phyloP scores from a whole-genome alignment of 2,113 vertebrate genomes.

The Mirza zaza region DNA sequence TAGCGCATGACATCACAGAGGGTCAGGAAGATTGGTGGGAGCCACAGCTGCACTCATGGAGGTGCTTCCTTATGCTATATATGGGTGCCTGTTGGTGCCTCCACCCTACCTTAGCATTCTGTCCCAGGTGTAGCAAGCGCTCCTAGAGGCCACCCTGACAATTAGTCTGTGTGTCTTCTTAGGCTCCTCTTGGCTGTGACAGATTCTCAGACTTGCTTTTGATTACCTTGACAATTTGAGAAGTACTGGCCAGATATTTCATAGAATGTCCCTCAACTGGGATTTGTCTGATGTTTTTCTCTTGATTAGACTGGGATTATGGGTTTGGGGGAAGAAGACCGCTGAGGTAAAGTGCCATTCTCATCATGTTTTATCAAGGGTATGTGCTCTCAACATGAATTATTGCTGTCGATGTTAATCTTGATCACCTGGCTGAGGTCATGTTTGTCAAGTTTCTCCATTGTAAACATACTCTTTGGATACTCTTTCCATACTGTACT shows the following conservation, averaged over 20 bases:
- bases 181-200: neutral
- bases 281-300: constrained; percentile 34
- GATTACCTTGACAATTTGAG: neutral
- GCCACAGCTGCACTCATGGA: neutral
- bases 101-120: neutral
- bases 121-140: too few relatives aligned
- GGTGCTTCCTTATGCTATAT: neutral
- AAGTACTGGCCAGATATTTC: neutral
- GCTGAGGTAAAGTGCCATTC: neutral
- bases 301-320: neutral
- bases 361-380: neutral
- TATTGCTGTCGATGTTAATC: neutral
- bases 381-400: neutral
- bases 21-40: neutral
- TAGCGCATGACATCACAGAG: neutral
- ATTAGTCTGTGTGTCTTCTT: neutral
- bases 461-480: neutral
- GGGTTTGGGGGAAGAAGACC: neutral
- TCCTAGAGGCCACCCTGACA: neutral
- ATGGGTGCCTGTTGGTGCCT: neutral
- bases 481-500: neutral
- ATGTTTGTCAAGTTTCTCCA: neutral
- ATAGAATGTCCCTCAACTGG: neutral
- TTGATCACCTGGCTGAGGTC: neutral
- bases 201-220: neutral